Evolutionary conservation across 2,113 vertebrate species (phyloP).

Genomic region (Salvelinus fontinalis): DNA sequence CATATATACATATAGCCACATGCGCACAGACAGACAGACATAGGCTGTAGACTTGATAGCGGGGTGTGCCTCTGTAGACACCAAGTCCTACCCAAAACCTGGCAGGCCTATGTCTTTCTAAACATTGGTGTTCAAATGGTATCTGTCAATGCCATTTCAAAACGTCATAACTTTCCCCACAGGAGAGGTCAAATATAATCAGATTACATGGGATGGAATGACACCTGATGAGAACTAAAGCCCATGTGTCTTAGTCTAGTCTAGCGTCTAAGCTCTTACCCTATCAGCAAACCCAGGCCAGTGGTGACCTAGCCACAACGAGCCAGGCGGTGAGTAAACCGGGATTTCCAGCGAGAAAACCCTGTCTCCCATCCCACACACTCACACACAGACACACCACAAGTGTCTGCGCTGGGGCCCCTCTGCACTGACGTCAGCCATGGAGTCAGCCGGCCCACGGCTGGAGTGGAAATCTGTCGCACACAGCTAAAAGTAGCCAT

Average conservation of each 20-base stretch:
- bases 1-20: neutral
- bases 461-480: slow-evolving; percentile 30
- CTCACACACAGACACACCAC: slow-evolving; percentile 23
- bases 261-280: neutral
- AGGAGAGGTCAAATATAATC: too few species aligned
- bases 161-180: too few species aligned
- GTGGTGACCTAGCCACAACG: slow-evolving; percentile 26
- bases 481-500: slow-evolving; percentile 25
- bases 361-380: slow-evolving; percentile 24
- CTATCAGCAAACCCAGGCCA: slow-evolving; percentile 9
- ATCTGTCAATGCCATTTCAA: too few species aligned
- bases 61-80: neutral
- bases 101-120: too few species aligned
- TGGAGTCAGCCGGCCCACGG: slow-evolving; percentile 1
- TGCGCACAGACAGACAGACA: neutral
- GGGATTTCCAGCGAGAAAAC: slow-evolving; percentile 41
- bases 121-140: too few species aligned
- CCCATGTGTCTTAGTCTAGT: too few species aligned
- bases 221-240: too few species aligned
- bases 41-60: neutral
- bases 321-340: slow-evolving; percentile 41
- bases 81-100: too few species aligned
- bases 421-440: slow-evolving; percentile 22
- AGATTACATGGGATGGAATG: too few species aligned
- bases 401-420: slow-evolving; percentile 21